phyloP scores from a whole-genome alignment of 2,888 invertebrate species.

The Sycophila texana region DNA sequence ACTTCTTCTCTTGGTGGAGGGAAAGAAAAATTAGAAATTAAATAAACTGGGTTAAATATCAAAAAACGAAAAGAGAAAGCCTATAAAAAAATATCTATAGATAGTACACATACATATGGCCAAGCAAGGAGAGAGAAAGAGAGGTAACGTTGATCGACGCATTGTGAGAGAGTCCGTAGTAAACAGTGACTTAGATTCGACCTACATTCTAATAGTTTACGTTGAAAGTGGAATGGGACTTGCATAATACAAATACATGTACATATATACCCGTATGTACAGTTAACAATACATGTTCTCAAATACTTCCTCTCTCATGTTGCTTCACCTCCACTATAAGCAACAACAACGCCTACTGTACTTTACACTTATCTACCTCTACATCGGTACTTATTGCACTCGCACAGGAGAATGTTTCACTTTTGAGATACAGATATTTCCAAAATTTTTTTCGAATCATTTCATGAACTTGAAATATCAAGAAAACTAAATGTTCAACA shows the following conservation, averaged over 20 bases:
- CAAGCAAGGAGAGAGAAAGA: not conserved
- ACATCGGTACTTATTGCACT: no score
- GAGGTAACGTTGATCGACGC: no score
- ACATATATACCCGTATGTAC: slow-evolving; percentile 34
- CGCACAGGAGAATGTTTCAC: no score
- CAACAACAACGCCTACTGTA: not conserved
- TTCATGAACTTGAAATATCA: no score
- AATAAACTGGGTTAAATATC: no score
- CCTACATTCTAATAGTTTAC: slow-evolving; percentile 73
- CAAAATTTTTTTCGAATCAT: no score
- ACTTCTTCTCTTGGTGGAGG: not conserved
- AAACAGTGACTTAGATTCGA: slow-evolving; percentile 71
- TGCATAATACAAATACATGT: slow-evolving; percentile 66
- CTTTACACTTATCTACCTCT: no score
- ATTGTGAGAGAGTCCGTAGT: slow-evolving; percentile 60
- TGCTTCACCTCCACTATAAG: not conserved
- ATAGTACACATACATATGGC: not conserved
- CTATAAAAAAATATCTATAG: not conserved
- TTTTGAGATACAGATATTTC: no score
- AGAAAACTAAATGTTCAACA: no score
- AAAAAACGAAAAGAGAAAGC: slow-evolving; percentile 4
- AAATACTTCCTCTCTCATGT: not conserved
- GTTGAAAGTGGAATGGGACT: slow-evolving; percentile 72
- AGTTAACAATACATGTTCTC: not conserved
- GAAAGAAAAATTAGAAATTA: not conserved